Evolutionary conservation across 2,888 invertebrate genomes (phyloP), one percentile per base, ranked within the genome.

Genomic region (Acrobasis consociella): DNA sequence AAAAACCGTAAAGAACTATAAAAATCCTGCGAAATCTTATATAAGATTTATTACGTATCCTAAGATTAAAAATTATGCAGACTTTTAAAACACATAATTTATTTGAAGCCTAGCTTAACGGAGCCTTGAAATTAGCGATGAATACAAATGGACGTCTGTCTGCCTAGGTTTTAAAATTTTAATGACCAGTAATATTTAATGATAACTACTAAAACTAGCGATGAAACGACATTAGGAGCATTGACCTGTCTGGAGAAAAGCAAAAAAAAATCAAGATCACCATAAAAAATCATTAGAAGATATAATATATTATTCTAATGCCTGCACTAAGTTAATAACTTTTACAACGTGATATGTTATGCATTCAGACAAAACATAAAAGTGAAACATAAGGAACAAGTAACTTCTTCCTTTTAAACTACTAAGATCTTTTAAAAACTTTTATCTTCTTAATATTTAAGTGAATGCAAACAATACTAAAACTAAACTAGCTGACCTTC

Each of bases 241-340:
- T 60, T 50, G 60, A 60, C 60, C 60, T 60, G 60, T 51, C 39
- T 60, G 38, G 60, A 13, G 16, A 51, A 60, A 51, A 13, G 9
- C 8, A 51, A 60, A 51, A 46, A 13, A 13, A 10, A 46, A 46
- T 46, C 46, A 1, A 13, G 46, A 46, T 46, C 46, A 46, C 46
- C 42, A 46, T n/a, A 13, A 13, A 46, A 46, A 13, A 46, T 9
- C 10, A 13, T 42, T 42, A 42, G 11, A 39, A 9, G n/a, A n/a
- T n/a, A n/a, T n/a, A n/a, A n/a, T n/a, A n/a, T n/a, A n/a, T n/a
- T n/a, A n/a, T n/a, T n/a, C n/a, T n/a, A n/a, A n/a, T n/a, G n/a
- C n/a, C n/a, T n/a, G n/a, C n/a, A n/a, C n/a, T n/a, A n/a, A n/a
- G n/a, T n/a, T n/a, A n/a, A n/a, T n/a, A n/a, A n/a, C n/a, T n/a